Evolutionary conservation across 2,797 vertebrate species (phyloP).

Genomic region (Phrynocephalus guinanensis): DNA sequence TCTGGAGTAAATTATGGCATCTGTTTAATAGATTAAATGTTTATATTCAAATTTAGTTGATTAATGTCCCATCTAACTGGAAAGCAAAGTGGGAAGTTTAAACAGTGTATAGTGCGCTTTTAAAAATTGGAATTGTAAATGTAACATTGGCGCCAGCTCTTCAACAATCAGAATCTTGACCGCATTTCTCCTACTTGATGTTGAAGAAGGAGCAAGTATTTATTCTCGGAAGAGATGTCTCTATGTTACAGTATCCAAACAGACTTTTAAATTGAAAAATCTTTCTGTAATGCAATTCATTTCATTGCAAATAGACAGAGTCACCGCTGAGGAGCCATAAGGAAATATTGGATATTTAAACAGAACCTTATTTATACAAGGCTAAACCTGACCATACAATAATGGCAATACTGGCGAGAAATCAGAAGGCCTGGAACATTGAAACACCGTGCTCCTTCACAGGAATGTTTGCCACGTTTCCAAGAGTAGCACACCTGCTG

Average conservation of each 20-base stretch:
- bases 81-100: background rate
- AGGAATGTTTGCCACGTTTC: background rate
- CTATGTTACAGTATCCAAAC: constrained; percentile 21
- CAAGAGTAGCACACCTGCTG: background rate
- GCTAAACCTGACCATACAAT: constrained; percentile 20
- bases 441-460: background rate
- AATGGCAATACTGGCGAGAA: background rate
- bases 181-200: constrained; percentile 14
- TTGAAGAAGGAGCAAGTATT: constrained; percentile 29
- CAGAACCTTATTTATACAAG: constrained; percentile 21
- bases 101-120: background rate
- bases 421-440: background rate
- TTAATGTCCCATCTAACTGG: background rate
- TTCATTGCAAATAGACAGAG: background rate
- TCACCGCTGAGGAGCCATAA: constrained; percentile 28
- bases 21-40: background rate
- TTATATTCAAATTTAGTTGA: constrained; percentile 12
- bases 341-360: constrained; percentile 23
- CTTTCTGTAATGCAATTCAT: constrained; percentile 1
- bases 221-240: constrained; percentile 29
- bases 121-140: constrained; percentile 5
- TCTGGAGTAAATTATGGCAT: constrained; percentile 2
- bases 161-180: background rate
- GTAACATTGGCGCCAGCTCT: background rate
- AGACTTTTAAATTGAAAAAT: constrained; percentile 35